Base-by-base conservation (phyloP, 2,113 vertebrate species). In the Megaptera novaeangliae region DNA sequence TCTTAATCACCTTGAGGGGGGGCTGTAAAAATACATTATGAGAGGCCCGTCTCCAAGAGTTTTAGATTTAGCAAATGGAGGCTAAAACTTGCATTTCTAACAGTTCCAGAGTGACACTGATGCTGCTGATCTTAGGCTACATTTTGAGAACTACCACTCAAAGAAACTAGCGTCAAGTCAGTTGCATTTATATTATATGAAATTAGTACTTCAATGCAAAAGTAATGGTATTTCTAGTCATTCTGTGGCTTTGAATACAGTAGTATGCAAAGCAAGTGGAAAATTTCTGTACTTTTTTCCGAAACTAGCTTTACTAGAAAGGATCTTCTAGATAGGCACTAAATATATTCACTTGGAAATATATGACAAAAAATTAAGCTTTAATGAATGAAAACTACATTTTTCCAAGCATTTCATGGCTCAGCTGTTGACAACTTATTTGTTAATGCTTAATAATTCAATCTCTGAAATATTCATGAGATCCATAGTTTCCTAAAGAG, bases 401-500 rank as follows among this genome's bases (percentile, higher is more conserved):
- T 95, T 95, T 91, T 49, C 29, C 25, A 69, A 83, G 9, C 39
- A 85, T 69, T 94, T 91, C 61, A 71, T 89, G 57, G 57, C 36
- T 97, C 8, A 82, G 55, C 18, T 85, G 27, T 82, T 94, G 86
- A 95, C 29, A 96, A 91, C 49, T 89, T 97, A 95, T 95, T 95
- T 95, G 59, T n/a, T 57, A 96, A 80, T 20, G 49, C 18, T 97
- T 95, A 95, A 72, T 97, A 97, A 96, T 95, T 95, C 66, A 81
- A 41, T 89, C 34, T 77, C 86, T 95, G 49, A 97, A 95, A 96
- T 93, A 97, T 96, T 96, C 86, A 98, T 95, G 72, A 89, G 31
- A 94, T 74, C 63, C 39, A 92, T 77, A n/a, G 29, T 93, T 93
- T 83, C 93, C 72, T 14, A 77, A 95, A 72, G 68, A 95, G 63